phyloP scores from a whole-genome alignment of 2,113 vertebrate genomes.

The Halcyon senegalensis region DNA sequence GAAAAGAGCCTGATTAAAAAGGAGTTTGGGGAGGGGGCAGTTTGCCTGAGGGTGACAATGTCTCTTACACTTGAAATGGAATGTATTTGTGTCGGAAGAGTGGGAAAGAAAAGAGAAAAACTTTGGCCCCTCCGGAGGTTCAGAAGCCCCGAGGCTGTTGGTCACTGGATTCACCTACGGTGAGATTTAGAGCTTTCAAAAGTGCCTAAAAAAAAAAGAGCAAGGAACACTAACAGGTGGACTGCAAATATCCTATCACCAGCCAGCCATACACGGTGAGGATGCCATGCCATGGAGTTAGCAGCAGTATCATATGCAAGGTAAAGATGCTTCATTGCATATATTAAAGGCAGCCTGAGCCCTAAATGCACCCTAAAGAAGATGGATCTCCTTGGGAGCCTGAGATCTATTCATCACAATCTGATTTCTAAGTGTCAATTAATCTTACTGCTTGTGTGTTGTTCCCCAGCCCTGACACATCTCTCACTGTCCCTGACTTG shows the following conservation, averaged over 20 bases:
- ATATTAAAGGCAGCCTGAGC: constrained; percentile 56
- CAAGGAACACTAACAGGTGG: not conserved
- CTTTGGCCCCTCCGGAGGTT: constrained; percentile 35
- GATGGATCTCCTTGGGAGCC: constrained; percentile 33
- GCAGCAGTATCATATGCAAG: constrained; percentile 29
- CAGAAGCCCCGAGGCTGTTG: constrained; percentile 46
- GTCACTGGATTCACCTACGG: not conserved
- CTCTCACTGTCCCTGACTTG: constrained; percentile 43
- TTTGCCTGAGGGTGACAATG: constrained; percentile 49
- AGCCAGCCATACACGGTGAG: constrained; percentile 10
- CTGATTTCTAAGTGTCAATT: constrained; percentile 44
- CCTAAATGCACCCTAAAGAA: constrained; percentile 43
- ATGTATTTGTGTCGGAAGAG: not conserved
- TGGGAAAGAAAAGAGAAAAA: constrained; percentile 22
- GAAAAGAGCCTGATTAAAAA: constrained; percentile 44
- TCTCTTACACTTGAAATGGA: constrained; percentile 47
- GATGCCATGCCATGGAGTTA: constrained; percentile 38
- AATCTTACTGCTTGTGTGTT: constrained; percentile 32
- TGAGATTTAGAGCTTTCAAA: not conserved
- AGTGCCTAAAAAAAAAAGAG: constrained; percentile 29
- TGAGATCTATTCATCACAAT: constrained; percentile 29
- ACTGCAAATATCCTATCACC: constrained; percentile 40
- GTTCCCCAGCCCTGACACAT: constrained; percentile 14
- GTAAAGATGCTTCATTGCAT: constrained; percentile 66
- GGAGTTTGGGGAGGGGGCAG: constrained; percentile 37